Base-by-base conservation (phyloP, 2,113 vertebrate genomes). In the Pelecanoides urinatrix region DNA sequence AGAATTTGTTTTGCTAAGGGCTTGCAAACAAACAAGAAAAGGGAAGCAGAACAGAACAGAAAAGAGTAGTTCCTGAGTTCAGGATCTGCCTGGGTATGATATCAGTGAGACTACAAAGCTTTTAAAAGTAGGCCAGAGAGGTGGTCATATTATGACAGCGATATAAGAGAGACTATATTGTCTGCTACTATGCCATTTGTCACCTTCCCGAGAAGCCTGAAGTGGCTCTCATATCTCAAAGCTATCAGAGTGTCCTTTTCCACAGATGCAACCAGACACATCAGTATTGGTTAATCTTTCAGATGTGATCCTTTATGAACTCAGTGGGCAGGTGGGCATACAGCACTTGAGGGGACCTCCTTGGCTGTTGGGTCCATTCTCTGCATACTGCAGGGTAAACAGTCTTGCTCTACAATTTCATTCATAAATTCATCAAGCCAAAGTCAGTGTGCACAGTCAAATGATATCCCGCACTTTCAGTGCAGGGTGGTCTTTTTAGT, bases 61-160 rank as follows among this genome's bases (percentile, higher is more conserved):
- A 49, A 13, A 70, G 40, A 62, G 32, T 32, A 73, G 7, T 40
- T 81, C 42, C 21, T 27, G 65, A 59, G 30, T 56, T 77, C 45
- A 65, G 55, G 34, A 20, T 45, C 40, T 92, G 32, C 38, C 63
- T 10, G 32, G 6, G 2, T 67, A 52, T 52, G 76, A 3, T 50
- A 36, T 32, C 47, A 78, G 27, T 34, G 67, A 58, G 40, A 38
- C 11, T 40, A 20, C 18, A 9, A 25, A 42, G 11, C 9, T 63
- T 84, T 70, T 53, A 56, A 34, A 50, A 62, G n/a, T 29, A 42
- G 22, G 1, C 16, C 36, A 25, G 63, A 53, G 58, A 44, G 10
- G 26, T 22, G 32, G 7, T 13, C 4, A 1, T 38, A 6, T 45
- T 7, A 14, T 22, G 45, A n/a, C 42, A 79, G 49, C 0, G 10